These are phyloP conservation scores for Dugesia japonica DNA, from an alignment of 2,888 invertebrate genomes.

Conservation along the genomic window DNA sequence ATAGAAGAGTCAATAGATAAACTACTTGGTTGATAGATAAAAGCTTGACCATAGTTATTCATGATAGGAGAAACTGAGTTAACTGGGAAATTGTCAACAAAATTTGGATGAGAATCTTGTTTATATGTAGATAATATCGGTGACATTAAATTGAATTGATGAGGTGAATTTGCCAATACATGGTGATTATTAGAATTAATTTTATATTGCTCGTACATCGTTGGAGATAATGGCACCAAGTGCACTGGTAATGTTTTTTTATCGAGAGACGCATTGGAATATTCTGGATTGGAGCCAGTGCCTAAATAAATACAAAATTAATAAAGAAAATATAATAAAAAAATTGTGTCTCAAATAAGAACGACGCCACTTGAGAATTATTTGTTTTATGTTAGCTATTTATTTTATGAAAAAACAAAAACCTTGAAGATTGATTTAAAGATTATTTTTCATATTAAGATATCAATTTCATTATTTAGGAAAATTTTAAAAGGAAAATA, in stretches of 20 bases:
- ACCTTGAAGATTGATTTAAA: no score
- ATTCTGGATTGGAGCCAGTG: background rate
- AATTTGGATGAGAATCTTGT: background rate
- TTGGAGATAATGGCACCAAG: background rate
- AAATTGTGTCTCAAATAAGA: no score
- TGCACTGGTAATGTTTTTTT: constrained; percentile 1
- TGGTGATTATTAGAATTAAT: background rate
- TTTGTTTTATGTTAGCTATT: no score
- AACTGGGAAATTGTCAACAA: background rate
- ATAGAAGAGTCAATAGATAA: background rate
- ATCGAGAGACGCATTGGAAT: background rate
- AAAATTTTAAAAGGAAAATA: no score
- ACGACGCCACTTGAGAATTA: no score
- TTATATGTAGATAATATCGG: background rate
- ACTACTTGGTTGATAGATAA: background rate
- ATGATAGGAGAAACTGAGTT: background rate
- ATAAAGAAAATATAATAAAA: no score
- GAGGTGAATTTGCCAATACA: background rate
- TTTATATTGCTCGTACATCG: constrained; percentile 7
- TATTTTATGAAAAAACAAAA: no score
- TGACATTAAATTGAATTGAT: background rate
- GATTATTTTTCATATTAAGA: no score
- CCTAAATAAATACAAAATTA: no score
- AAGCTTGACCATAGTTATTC: background rate
- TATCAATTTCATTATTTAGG: no score